These are phyloP conservation scores for Cheirogaleus major DNA, from an alignment of 2,797 vertebrate genomes.

Conservation along the genomic window DNA sequence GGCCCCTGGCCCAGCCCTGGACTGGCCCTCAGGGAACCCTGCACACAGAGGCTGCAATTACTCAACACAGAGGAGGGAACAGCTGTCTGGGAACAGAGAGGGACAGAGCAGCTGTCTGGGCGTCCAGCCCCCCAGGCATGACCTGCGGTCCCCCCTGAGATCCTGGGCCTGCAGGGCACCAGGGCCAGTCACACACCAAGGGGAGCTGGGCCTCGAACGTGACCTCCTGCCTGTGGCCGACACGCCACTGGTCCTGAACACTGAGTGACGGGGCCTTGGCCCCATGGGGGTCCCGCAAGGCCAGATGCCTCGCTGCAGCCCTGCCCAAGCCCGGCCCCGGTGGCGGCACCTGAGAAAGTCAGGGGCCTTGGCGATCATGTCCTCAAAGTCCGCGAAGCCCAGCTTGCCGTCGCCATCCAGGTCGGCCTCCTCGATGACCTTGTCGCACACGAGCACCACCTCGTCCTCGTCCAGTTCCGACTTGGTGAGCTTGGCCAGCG, in stretches of 20 bases:
- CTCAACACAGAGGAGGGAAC: neutral
- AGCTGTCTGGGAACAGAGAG: too few relatives aligned
- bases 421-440: slow-evolving; percentile 97
- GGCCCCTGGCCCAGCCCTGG: neutral
- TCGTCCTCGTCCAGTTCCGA: slow-evolving; percentile 97
- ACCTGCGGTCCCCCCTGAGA: neutral
- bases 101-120: neutral
- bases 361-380: slow-evolving; percentile 98
- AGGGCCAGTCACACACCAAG: neutral
- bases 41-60: neutral
- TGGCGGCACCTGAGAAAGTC: slow-evolving; percentile 95
- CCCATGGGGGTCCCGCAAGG: neutral
- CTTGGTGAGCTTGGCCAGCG: slow-evolving; percentile 95
- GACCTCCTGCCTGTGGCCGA: neutral
- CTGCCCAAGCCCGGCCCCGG: neutral
- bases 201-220: neutral
- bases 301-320: neutral
- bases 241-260: neutral
- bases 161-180: neutral
- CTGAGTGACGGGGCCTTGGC: neutral
- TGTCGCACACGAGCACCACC: slow-evolving; percentile 95
- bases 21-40: neutral
- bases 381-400: slow-evolving; percentile 97
- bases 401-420: slow-evolving; percentile 97
- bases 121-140: neutral